Conservation (phyloP, 2,888 invertebrate genomes). For the Epinotia nisella region DNA sequence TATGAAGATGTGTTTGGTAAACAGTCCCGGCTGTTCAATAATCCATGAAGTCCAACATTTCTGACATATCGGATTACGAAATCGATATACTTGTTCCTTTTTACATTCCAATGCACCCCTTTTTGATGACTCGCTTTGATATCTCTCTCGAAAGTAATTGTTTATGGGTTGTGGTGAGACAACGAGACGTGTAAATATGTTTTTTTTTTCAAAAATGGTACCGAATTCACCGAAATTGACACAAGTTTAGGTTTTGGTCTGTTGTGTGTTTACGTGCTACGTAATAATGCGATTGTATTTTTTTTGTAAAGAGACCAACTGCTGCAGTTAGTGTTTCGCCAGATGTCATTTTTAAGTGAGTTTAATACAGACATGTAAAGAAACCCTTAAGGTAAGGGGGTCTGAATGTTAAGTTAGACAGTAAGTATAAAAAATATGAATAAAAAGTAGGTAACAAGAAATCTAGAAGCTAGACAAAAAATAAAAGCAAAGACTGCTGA, state of each 20-base stretch:
- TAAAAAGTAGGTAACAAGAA: too few relatives aligned
- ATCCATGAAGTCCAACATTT: conserved; percentile 11
- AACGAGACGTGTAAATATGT: background rate
- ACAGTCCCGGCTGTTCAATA: background rate
- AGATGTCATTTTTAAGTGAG: too few relatives aligned
- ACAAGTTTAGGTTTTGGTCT: background rate
- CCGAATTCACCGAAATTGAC: background rate
- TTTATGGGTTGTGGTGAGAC: background rate
- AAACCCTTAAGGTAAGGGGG: too few relatives aligned
- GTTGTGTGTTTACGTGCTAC: too few relatives aligned
- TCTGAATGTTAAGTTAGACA: too few relatives aligned
- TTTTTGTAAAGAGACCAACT: too few relatives aligned
- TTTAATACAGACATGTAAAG: too few relatives aligned
- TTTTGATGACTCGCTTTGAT: conserved; percentile 28
- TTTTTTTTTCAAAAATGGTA: background rate
- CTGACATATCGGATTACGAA: conserved; percentile 24
- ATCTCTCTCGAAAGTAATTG: conserved; percentile 14
- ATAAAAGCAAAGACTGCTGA: background rate
- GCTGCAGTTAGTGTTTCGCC: too few relatives aligned
- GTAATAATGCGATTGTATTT: too few relatives aligned
- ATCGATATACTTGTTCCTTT: conserved; percentile 27
- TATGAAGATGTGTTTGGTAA: background rate
- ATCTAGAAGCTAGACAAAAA: background rate
- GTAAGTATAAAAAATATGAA: too few relatives aligned
- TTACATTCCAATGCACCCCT: conserved; percentile 15